These are phyloP conservation scores for Delia radicum DNA, from an alignment of 1,140 invertebrate species.

Conservation along the genomic window DNA sequence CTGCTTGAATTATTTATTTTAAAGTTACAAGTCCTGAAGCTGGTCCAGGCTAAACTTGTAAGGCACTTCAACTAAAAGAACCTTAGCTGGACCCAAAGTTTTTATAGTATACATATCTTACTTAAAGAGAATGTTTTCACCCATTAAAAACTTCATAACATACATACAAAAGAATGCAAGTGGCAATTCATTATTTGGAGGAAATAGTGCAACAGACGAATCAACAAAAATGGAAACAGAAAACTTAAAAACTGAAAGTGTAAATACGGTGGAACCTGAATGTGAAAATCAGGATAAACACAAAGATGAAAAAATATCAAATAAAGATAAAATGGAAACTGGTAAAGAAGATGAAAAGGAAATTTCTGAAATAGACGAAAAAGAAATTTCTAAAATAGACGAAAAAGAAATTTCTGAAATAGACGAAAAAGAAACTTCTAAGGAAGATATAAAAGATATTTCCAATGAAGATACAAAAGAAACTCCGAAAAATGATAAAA, in stretches of 20 bases:
- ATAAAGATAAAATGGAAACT: neutral
- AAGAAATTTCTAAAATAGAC: neutral
- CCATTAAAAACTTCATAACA: constrained; percentile 53
- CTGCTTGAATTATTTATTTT: neutral
- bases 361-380: neutral
- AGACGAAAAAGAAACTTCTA: neutral
- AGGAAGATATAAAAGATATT: neutral
- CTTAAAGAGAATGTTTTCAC: constrained; percentile 44
- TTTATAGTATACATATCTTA: neutral
- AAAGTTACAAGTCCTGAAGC: neutral
- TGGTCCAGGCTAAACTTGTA: neutral
- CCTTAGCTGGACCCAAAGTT: too few species aligned
- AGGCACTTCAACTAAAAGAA: neutral
- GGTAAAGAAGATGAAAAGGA: neutral
- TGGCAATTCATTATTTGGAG: constrained; percentile 46
- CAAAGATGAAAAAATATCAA: neutral
- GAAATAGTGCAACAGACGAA: constrained; percentile 26
- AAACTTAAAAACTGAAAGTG: neutral
- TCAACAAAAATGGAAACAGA: constrained; percentile 20
- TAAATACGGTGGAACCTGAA: too few species aligned
- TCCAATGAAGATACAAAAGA: constrained; percentile 7
- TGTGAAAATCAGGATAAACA: too few species aligned
- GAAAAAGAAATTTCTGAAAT: neutral
- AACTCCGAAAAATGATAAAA: too few species aligned
- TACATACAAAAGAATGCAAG: constrained; percentile 56